Base-by-base conservation (phyloP, 2,113 vertebrate genomes). In the Pelecanoides urinatrix region DNA sequence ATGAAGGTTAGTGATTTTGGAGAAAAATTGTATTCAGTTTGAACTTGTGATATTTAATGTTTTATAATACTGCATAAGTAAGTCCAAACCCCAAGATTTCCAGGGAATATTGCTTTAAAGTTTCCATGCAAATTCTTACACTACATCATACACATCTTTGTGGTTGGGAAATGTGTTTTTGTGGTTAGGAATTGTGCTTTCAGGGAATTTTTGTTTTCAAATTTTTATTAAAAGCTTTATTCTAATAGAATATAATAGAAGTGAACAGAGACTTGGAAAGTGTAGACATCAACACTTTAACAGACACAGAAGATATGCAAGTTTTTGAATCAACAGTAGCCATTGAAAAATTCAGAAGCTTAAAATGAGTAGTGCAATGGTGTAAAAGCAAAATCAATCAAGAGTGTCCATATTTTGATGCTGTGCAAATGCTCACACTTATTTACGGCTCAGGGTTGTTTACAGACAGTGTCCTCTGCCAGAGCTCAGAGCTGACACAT, bases 311-410 rank as follows among this genome's bases (percentile, higher is more conserved):
- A 81, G 30, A 32, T 15, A 50, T 0, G 0, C 34, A 63, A 45
- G 67, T n/a, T 77, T 86, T 42, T 55, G 61, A 77, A 92, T 84
- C 72, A 91, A 81, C 82, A 86, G 13, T 1, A 87, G 21, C 52
- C 72, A 88, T 81, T 91, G 84, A 93, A 96, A 86, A 62, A 81
- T 78, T 96, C 73, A 91, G 80, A 68, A 91, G 80, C 38, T 91
- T 74, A 55, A 81, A 67, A 72, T 63, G 72, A 84, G 56, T 9
- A 71, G 10, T 17, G 26, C 29, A 74, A 27, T 0, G 7, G 45
- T 30, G 26, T 25, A 74, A 89, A 95, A 92, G n/a, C 38, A 68
- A 81, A 89, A 71, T 42, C 88, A 89, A n/a, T 4, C 55, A 10
- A 25, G 65, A 19, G 12, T 2, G 11, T 4, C 83, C 23, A 0